These are phyloP conservation scores for Pachypsylla venusta DNA, from an alignment of 1,140 invertebrate species.

Conservation along the genomic window DNA sequence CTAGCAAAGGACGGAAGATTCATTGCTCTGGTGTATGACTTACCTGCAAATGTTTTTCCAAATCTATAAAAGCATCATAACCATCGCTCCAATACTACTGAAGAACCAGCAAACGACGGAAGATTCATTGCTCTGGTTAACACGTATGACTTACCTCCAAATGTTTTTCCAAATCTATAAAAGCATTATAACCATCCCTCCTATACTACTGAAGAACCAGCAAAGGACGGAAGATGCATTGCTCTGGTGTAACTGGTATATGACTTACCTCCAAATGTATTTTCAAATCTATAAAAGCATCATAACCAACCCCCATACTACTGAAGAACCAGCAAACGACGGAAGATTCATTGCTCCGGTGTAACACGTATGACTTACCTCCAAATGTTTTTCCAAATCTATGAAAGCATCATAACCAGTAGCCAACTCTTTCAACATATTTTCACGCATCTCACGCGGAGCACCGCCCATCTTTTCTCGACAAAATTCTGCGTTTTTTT, in stretches of 20 bases:
- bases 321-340: too few species aligned
- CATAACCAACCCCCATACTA: conserved; percentile 79
- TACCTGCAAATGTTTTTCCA: conserved; percentile 59
- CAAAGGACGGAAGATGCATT: too few species aligned
- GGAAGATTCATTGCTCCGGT: too few species aligned
- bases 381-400: conserved; percentile 74
- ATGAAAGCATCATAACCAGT: conserved; percentile 80
- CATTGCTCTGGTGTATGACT: too few species aligned
- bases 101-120: too few species aligned
- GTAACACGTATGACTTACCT: too few species aligned
- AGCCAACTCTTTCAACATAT: conserved; percentile 69
- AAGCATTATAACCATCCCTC: conserved; percentile 79
- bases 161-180: conserved; percentile 77
- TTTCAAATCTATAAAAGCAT: conserved; percentile 79
- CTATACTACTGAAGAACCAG: too few species aligned
- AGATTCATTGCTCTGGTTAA: too few species aligned
- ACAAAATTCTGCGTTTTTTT: conserved; percentile 54
- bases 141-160: conserved; percentile 37
- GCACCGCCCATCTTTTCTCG: conserved; percentile 49
- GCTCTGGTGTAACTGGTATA: too few species aligned
- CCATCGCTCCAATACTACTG: conserved; percentile 74
- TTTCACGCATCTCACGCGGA: conserved; percentile 48
- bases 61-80: conserved; percentile 80
- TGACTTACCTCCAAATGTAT: conserved; percentile 52
- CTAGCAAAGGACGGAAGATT: too few species aligned